Base-by-base conservation (phyloP, 1,140 invertebrate genomes). In the Propsilocerus akamusi region DNA sequence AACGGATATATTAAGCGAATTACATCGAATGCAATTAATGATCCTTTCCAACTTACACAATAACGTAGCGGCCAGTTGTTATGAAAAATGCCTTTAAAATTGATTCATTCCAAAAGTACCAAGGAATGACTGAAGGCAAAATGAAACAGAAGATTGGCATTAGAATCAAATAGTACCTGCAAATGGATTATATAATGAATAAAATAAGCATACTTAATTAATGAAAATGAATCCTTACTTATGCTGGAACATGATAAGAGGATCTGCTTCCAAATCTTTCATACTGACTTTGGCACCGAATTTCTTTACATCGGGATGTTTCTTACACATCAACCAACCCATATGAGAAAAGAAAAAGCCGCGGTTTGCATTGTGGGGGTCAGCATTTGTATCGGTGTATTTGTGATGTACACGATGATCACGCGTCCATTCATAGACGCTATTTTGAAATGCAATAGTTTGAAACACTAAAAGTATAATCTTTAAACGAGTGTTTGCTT, bases 401-500 rank as follows among this genome's bases (percentile, higher is more conserved):
- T 78, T 80, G 56, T 81, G 79, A 58, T 81, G 79, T 3, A 74
- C 69, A 23, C 76, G 64, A 57, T 78, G 75, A 57, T 77, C 73
- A 26, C 73, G 59, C 4, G 68, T 69, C 72, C 72, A 74, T 51
- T 71, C 66, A 53, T 67, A 70, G 5, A 69, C 68, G 48, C 66
- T 62, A 55, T 74, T 75, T 66, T 75, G 68, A 54, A 71, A 72
- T 26, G 63, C 64, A 25, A 68, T 60, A 28, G 65, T 70, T 56
- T 69, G 68, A 50, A 66, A 64, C 50, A 70, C 50, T 58, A 71
- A 63, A 0, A 77, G 56, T 48, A 77, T 60, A 53, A 76, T 64
- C 56, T 78, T 71, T 28, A 89, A 63, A 0, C 81, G 83, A 50
- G 75, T 62, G 58, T 74, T 80, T 3, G 88, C 88, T 55, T 86